Percentiles rank a stretch among this genome's conserved stretches.
These are phyloP conservation scores for Rhea americana DNA, from an alignment of 2,113 vertebrate species.

Conservation along the genomic window DNA sequence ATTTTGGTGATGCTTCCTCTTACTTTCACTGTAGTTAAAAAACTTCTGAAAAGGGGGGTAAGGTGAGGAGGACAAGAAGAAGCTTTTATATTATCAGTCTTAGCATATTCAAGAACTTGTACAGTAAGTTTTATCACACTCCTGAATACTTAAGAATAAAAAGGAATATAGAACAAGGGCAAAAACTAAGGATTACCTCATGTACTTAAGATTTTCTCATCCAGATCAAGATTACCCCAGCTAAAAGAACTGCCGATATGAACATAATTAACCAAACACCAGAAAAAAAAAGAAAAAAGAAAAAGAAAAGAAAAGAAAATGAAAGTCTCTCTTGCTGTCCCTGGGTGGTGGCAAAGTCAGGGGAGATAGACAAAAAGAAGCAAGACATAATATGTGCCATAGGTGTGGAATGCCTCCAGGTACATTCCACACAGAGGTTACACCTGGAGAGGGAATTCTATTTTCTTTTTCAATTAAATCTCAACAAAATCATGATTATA, in stretches of 20 bases:
- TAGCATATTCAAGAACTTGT: neutral
- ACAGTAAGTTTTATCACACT: neutral
- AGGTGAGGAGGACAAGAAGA: neutral
- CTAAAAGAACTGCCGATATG: neutral
- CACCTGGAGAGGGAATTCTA: neutral
- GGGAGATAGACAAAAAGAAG: neutral
- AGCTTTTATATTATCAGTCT: neutral
- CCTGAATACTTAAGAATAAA: neutral
- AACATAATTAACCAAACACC: neutral
- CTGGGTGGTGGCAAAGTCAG: neutral
- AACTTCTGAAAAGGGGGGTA: neutral
- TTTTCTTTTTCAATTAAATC: neutral
- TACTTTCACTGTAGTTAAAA: neutral
- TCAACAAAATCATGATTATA: neutral
- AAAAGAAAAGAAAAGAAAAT: slow-evolving; percentile 18
- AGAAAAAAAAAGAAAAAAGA: neutral
- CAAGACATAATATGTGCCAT: neutral
- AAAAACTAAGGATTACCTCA: neutral
- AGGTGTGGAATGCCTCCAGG: neutral
- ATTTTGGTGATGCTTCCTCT: neutral
- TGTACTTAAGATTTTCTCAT: neutral
- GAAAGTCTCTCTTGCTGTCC: neutral
- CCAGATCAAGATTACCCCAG: neutral
- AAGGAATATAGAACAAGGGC: neutral
- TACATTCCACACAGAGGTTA: neutral